Evolutionary conservation across 2,888 invertebrate genomes (phyloP), one percentile per base, ranked within the genome.

Genomic region (Plagodis pulveraria): DNA sequence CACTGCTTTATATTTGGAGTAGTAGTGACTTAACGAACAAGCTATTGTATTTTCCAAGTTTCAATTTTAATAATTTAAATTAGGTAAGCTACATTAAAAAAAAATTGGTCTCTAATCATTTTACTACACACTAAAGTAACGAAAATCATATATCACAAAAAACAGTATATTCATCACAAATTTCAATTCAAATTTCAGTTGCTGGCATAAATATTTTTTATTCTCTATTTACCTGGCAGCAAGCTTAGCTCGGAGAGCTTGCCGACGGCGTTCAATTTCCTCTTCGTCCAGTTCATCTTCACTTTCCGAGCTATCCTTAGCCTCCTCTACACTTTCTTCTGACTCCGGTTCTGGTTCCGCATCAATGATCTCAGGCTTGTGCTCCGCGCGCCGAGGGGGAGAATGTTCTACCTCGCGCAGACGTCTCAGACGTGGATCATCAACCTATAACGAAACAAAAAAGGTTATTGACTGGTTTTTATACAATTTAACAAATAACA

Each of bases 221-320:
- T 38, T 38, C 0, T 8, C 0, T 6, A 22, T 6, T 36, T 65
- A 91, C 91, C 91, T 88, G 8, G 90, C 89, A 62, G 90, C 84
- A 63, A 92, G 83, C 78, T 91, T 91, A 56, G 89, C 89, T 68
- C 87, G 87, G 36, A 91, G 85, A 46, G 86, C 87, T 61, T 95
- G 94, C 59, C 98, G 93, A n/a, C 97, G 93, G 67, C 94, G 94
- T 79, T 98, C 98, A 74, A 98, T 96, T 86, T 98, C 98, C 41
- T 95, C 94, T 66, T 98, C 98, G 67, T 97, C 97, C 1, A 97
- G 86, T 68, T 97, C 97, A 66, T 96, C 97, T 77, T 98, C 97
- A 62, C 96, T 96, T 73, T 96, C 96, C 0, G 93, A 93, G 65
- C 88, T 91, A 63, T 88, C 89, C 50, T 72, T 83, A 0, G 75